Percentiles rank a stretch among this genome's conserved stretches.
phyloP scores from a whole-genome alignment of 1,140 invertebrate genomes.

The Lordiphosa clarofinis region DNA sequence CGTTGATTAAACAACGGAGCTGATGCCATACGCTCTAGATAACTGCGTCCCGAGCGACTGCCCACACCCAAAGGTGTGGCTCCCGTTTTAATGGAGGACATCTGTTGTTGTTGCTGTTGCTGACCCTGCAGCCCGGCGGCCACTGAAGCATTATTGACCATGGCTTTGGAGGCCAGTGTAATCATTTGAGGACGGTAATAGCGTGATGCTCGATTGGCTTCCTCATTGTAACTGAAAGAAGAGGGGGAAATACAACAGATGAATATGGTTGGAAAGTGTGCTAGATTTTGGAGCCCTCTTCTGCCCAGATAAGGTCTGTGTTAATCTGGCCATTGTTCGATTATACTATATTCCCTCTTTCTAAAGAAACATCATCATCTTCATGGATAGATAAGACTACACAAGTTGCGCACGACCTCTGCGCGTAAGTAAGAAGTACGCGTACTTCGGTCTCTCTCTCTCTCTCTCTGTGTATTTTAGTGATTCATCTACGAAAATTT shows the following conservation, averaged over 20 bases:
- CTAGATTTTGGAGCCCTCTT: slow-evolving; percentile 21
- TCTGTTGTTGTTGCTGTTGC: slow-evolving; percentile 39
- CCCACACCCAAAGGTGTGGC: slow-evolving; percentile 54
- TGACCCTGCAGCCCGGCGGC: slow-evolving; percentile 38
- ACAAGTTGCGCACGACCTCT: slow-evolving; percentile 45
- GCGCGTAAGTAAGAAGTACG: too few species aligned
- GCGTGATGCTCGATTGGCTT: slow-evolving; percentile 66
- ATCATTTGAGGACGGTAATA: slow-evolving; percentile 76
- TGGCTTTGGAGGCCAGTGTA: slow-evolving; percentile 75
- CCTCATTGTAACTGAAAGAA: slow-evolving; percentile 72
- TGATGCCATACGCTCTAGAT: slow-evolving; percentile 71
- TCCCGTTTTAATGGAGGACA: slow-evolving; percentile 42
- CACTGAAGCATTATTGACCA: slow-evolving; percentile 72
- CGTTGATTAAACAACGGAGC: slow-evolving; percentile 54
- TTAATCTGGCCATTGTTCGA: slow-evolving; percentile 45
- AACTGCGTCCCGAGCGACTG: slow-evolving; percentile 60
- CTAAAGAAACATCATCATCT: slow-evolving; percentile 30
- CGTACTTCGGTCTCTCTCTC: background rate
- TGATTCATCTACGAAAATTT: slow-evolving; percentile 22
- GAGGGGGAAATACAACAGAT: slow-evolving; percentile 2
- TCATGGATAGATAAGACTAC: slow-evolving; percentile 43
- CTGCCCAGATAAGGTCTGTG: slow-evolving; percentile 36
- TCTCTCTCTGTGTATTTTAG: slow-evolving; percentile 3
- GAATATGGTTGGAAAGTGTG: background rate
- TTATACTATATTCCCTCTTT: slow-evolving; percentile 35